These are phyloP conservation scores for Ischnus inquisitorius DNA, from an alignment of 2,888 invertebrate species.

Conservation along the genomic window DNA sequence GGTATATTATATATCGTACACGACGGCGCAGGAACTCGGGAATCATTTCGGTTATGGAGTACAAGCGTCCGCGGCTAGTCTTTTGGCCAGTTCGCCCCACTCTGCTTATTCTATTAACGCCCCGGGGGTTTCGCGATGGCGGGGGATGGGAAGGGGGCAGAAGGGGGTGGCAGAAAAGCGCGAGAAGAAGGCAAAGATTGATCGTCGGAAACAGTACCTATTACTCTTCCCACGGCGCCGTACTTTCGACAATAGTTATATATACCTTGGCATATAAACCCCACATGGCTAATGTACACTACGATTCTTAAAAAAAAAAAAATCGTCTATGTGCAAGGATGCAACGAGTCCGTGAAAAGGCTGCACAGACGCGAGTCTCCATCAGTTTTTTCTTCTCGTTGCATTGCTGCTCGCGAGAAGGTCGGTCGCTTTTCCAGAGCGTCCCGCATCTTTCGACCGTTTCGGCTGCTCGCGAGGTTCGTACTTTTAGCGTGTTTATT, in stretches of 20 bases:
- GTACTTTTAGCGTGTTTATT: constrained; percentile 30
- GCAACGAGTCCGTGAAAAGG: constrained; percentile 6
- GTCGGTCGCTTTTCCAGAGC: background rate
- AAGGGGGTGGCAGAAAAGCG: constrained; percentile 3
- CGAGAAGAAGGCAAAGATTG: constrained; percentile 29
- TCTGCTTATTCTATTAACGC: constrained; percentile 48
- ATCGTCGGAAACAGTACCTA: constrained; percentile 36
- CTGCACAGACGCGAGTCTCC: constrained; percentile 18
- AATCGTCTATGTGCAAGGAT: background rate
- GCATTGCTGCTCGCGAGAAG: background rate
- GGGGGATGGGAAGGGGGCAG: background rate
- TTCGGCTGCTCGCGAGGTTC: background rate
- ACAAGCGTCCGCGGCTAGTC: constrained; percentile 12
- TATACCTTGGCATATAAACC: constrained; percentile 11
- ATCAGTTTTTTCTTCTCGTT: constrained; percentile 6
- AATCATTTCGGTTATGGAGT: constrained; percentile 24
- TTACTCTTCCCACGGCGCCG: constrained; percentile 31
- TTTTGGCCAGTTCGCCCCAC: constrained; percentile 32
- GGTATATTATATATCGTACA: background rate
- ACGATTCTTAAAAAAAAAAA: background rate
- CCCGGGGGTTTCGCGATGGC: background rate
- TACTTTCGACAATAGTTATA: constrained; percentile 21
- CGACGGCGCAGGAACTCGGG: constrained; percentile 8
- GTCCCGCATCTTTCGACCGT: background rate
- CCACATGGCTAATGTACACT: constrained; percentile 5